These are phyloP conservation scores for Eurystomus glaucurus DNA, from an alignment of 2,797 vertebrate species.

Conservation along the genomic window DNA sequence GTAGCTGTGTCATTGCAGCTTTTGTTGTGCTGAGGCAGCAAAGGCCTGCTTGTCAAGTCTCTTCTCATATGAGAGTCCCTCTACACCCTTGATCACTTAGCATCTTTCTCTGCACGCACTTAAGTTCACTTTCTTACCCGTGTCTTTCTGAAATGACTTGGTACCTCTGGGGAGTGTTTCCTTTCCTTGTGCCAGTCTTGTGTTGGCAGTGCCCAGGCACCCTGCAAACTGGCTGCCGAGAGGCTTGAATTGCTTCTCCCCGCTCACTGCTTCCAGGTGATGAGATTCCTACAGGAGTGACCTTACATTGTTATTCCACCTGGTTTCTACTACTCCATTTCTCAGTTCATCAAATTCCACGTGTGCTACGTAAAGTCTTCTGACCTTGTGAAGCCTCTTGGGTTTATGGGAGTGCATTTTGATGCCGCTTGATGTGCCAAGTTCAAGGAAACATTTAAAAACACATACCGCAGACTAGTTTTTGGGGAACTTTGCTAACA, in stretches of 20 bases:
- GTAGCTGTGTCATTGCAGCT: not conserved
- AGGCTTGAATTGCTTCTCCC: not conserved
- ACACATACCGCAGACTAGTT: not conserved
- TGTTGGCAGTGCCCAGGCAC: fast-evolving
- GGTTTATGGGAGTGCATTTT: not conserved
- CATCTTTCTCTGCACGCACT: not conserved
- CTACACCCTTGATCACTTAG: not conserved
- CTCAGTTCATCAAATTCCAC: not conserved
- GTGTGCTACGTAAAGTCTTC: not conserved
- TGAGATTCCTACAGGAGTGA: not conserved
- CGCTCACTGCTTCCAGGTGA: not conserved
- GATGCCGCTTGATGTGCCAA: not conserved
- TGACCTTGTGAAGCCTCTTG: not conserved
- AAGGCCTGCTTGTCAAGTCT: not conserved
- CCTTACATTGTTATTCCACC: not conserved
- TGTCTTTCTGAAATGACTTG: not conserved
- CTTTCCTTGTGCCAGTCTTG: not conserved
- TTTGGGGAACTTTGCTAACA: not conserved
- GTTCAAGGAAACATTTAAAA: not conserved
- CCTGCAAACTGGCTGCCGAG: not conserved
- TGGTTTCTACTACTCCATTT: not conserved
- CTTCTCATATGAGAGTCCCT: not conserved
- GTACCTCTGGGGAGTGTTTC: fast-evolving
- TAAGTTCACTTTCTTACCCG: not conserved
- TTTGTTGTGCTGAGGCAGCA: not conserved